These are phyloP conservation scores for Aldrovandia affinis DNA, from an alignment of 2,797 vertebrate species.

Conservation along the genomic window DNA sequence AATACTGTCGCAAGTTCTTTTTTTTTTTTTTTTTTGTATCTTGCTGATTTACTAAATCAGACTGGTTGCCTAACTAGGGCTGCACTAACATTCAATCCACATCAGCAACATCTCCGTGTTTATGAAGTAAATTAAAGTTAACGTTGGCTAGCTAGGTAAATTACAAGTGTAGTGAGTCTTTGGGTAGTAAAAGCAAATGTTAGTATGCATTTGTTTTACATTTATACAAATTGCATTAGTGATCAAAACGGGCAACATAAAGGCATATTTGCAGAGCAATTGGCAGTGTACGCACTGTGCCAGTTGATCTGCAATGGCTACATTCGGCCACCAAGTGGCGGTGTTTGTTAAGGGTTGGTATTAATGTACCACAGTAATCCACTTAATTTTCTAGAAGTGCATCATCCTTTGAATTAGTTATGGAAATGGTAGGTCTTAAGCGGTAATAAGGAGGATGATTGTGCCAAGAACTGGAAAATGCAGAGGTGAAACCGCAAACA, in stretches of 20 bases:
- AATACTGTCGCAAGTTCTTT: background rate
- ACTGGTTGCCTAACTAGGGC: background rate
- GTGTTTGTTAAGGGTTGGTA: constrained; percentile 33
- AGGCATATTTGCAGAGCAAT: background rate
- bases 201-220: background rate
- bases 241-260: background rate
- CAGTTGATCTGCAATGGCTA: constrained; percentile 28
- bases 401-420: too few species aligned
- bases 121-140: background rate
- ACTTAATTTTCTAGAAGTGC: too few species aligned
- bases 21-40: too few species aligned
- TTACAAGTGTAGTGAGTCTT: background rate
- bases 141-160: background rate
- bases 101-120: background rate
- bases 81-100: background rate
- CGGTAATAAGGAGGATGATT: too few species aligned
- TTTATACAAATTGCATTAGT: background rate
- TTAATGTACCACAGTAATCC: too few species aligned
- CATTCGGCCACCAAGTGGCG: constrained; percentile 49
- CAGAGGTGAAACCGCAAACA: too few species aligned
- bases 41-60: background rate
- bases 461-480: too few species aligned
- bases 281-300: too few species aligned
- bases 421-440: too few species aligned
- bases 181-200: background rate